These are phyloP conservation scores for Tyto alba DNA, from an alignment of 2,113 vertebrate genomes.

Conservation along the genomic window DNA sequence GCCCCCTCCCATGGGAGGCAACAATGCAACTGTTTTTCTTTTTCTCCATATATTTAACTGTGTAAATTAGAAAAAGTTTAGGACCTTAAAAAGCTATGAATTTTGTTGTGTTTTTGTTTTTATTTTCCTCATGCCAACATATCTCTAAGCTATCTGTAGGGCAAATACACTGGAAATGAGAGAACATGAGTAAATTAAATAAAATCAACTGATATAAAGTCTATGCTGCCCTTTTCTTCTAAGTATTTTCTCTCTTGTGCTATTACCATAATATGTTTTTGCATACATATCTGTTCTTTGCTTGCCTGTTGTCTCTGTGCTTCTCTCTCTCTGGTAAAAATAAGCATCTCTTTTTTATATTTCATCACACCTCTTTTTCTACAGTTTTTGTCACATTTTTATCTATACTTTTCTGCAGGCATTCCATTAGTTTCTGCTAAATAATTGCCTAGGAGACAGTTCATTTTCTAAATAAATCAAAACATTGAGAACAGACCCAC, in stretches of 20 bases:
- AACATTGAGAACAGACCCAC: constrained; percentile 40
- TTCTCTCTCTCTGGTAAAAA: not conserved
- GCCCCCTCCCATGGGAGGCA: not conserved
- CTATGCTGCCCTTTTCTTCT: not conserved
- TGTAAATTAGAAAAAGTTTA: not conserved
- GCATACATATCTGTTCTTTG: not conserved
- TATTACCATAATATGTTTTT: not conserved
- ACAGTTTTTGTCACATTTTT: constrained; percentile 45
- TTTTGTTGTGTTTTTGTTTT: not conserved
- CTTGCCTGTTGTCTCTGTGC: not conserved
- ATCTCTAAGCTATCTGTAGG: not conserved
- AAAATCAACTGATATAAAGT: not conserved
- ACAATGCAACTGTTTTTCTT: not conserved
- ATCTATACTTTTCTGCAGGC: constrained; percentile 34
- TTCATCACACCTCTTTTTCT: not conserved
- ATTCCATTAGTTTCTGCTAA: constrained; percentile 40
- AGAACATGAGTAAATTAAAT: not conserved
- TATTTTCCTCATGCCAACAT: not conserved
- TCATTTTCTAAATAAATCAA: constrained; percentile 62
- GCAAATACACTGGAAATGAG: not conserved
- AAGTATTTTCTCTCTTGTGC: not conserved
- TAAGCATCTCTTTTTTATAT: not conserved
- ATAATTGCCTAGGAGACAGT: constrained; percentile 51
- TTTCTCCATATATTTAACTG: not conserved
- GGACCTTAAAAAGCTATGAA: not conserved